phyloP scores from a whole-genome alignment of 2,113 vertebrate genomes.

The Etheostoma spectabile region DNA sequence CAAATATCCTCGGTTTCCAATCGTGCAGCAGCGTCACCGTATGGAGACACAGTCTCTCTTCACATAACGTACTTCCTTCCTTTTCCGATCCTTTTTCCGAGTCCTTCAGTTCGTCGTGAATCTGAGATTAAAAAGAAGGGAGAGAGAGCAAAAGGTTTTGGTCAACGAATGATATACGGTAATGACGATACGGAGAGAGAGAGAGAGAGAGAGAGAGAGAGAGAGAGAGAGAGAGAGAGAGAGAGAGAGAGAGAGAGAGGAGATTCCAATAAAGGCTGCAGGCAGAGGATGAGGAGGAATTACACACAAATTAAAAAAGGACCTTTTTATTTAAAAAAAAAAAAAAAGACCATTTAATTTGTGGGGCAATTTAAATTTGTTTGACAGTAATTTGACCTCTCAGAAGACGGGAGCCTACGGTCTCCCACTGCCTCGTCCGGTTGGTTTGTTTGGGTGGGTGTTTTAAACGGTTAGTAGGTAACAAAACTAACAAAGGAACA shows the following conservation, averaged over 20 bases:
- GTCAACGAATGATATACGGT: background rate
- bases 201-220: background rate
- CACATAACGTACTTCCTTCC: background rate
- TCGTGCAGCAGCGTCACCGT: slow-evolving; percentile 57
- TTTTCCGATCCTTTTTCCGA: background rate
- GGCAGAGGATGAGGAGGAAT: background rate
- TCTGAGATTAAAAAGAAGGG: slow-evolving; percentile 29
- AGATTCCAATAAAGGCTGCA: too few relatives aligned
- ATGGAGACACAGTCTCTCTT: slow-evolving; percentile 67
- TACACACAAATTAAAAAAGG: background rate
- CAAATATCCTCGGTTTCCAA: slow-evolving; percentile 69
- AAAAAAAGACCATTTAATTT: background rate
- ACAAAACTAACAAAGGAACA: too few relatives aligned
- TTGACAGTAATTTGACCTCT: too few relatives aligned
- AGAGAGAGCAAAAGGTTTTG: background rate
- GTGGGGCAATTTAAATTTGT: too few relatives aligned
- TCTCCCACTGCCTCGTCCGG: too few relatives aligned
- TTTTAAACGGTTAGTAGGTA: too few relatives aligned
- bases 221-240: background rate
- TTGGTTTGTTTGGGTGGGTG: too few relatives aligned
- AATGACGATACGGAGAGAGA: background rate
- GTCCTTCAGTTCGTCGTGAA: slow-evolving; percentile 69
- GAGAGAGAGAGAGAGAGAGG: background rate
- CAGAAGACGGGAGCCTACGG: too few relatives aligned
- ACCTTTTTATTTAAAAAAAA: background rate